Conservation (phyloP, 2,888 invertebrate genomes). For the Habrosyne pyritoides region DNA sequence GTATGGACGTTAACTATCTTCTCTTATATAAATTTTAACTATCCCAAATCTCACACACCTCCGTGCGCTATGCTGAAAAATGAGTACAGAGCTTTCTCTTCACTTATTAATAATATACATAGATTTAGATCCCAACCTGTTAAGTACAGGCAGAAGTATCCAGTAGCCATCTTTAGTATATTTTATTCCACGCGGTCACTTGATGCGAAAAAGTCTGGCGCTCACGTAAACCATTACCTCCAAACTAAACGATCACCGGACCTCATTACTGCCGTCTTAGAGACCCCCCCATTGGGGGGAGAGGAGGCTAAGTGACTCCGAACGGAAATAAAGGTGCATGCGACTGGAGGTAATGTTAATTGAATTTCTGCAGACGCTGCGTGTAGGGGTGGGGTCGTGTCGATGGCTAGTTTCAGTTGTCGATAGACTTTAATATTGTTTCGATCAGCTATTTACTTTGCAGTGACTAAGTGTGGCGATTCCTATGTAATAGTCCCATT, state of each 20-base stretch:
- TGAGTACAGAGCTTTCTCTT: too few relatives aligned
- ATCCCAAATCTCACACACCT: too few relatives aligned
- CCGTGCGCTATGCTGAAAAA: too few relatives aligned
- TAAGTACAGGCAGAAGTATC: too few relatives aligned
- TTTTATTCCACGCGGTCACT: constrained; percentile 16
- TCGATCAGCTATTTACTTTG: not conserved
- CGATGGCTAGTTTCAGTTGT: constrained; percentile 24
- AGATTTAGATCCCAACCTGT: too few relatives aligned
- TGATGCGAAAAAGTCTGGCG: constrained; percentile 46
- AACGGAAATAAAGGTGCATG: constrained; percentile 84
- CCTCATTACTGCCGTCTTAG: constrained; percentile 79
- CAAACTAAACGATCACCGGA: constrained; percentile 81
- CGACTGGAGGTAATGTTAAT: constrained; percentile 85
- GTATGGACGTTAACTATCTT: too few relatives aligned
- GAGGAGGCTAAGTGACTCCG: constrained; percentile 75
- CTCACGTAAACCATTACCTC: constrained; percentile 80
- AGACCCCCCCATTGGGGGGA: constrained; percentile 22
- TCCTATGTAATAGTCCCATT: too few relatives aligned
- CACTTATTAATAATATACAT: too few relatives aligned
- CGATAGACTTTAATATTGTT: not conserved
- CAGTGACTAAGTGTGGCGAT: too few relatives aligned
- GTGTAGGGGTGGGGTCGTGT: constrained; percentile 46
- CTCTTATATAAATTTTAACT: too few relatives aligned
- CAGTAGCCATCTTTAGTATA: not conserved
- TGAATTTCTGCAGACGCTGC: constrained; percentile 82